These are phyloP conservation scores for Vandiemenella viatica DNA, from an alignment of 2,888 invertebrate species.

Conservation along the genomic window DNA sequence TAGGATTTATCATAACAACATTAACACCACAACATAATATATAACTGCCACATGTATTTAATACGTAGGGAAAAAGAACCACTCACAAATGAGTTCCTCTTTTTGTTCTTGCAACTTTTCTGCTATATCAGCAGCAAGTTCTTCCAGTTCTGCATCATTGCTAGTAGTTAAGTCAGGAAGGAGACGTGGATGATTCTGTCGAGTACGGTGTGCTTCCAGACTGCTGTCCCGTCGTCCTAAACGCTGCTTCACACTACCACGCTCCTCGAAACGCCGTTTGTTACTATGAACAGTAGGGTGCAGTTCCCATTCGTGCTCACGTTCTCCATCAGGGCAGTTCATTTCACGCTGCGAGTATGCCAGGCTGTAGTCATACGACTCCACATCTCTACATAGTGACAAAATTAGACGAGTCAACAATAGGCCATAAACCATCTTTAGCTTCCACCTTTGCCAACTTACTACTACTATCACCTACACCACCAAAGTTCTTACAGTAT, in stretches of 20 bases:
- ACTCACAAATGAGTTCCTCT: constrained; percentile 53
- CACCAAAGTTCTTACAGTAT: no score
- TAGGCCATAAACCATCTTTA: no score
- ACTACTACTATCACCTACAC: no score
- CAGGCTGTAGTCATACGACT: constrained; percentile 54
- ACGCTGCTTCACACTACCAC: constrained; percentile 29
- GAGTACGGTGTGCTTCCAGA: constrained; percentile 28
- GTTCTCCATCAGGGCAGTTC: constrained; percentile 5
- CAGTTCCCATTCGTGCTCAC: constrained; percentile 24
- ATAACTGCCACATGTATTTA: no score
- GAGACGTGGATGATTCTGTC: constrained; percentile 37
- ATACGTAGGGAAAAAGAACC: no score
- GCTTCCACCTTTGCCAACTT: no score
- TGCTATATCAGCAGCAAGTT: constrained; percentile 54
- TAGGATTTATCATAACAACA: no score
- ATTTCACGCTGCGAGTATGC: constrained; percentile 8
- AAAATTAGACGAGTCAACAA: no score
- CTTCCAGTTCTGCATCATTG: constrained; percentile 36
- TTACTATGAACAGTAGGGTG: constrained; percentile 23
- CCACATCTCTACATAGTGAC: constrained; percentile 54
- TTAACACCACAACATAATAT: no score
- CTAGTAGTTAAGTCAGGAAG: constrained; percentile 42
- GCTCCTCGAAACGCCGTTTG: constrained; percentile 43
- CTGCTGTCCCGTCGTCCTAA: constrained; percentile 4
- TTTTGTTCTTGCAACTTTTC: constrained; percentile 60